phyloP scores from a whole-genome alignment of 2,113 vertebrate genomes.

The Daubentonia madagascariensis region DNA sequence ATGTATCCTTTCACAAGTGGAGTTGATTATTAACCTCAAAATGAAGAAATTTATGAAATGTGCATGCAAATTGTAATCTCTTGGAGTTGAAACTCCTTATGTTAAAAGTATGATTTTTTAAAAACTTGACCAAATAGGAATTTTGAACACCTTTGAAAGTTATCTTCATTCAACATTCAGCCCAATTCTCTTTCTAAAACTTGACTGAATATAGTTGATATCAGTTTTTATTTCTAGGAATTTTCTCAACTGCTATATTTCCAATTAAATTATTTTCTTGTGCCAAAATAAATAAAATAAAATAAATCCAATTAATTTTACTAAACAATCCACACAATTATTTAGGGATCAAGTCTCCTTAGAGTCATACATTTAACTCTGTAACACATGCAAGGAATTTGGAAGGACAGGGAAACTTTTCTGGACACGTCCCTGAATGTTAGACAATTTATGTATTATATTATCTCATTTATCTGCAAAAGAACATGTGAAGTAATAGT shows the following conservation, averaged over 20 bases:
- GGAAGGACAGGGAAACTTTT: not conserved
- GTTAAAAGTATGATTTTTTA: not conserved
- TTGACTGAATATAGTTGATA: not conserved
- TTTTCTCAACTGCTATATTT: not conserved
- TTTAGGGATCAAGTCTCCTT: not conserved
- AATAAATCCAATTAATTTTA: not conserved
- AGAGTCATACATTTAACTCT: not conserved
- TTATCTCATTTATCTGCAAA: not conserved
- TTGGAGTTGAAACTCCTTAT: not conserved
- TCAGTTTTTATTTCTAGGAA: not conserved
- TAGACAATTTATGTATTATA: not conserved
- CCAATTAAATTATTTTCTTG: not conserved
- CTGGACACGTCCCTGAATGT: not conserved
- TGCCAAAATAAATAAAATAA: not conserved
- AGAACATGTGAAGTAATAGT: not conserved
- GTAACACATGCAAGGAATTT: not conserved
- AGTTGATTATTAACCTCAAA: not conserved
- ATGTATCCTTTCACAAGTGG: not conserved
- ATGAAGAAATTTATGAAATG: slow-evolving; percentile 3
- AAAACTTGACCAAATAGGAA: not conserved
- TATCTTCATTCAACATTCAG: not conserved
- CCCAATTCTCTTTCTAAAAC: not conserved
- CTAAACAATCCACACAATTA: not conserved
- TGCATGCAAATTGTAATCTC: not conserved
- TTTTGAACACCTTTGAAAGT: not conserved